Evolutionary conservation across 2,797 vertebrate genomes (phyloP).

Genomic region (Microtus californicus): DNA sequence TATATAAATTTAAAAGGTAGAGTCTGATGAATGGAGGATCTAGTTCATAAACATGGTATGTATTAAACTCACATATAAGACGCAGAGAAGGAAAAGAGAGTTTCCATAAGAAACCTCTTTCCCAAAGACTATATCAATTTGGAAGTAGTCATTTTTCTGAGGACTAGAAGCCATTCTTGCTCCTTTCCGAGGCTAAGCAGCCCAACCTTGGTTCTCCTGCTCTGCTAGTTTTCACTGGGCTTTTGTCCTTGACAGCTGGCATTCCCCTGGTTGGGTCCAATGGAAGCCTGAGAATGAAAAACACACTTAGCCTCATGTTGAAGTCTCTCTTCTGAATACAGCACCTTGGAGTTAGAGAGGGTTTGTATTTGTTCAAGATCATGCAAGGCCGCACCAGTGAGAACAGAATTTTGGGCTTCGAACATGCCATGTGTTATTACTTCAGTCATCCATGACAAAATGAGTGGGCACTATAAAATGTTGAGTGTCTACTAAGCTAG

Average conservation of each 20-base stretch:
- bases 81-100: neutral
- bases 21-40: neutral
- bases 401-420: constrained; percentile 30
- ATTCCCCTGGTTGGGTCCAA: neutral
- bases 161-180: neutral
- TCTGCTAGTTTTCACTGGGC: neutral
- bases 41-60: neutral
- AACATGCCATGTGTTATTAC: neutral
- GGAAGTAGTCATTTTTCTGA: constrained; percentile 12
- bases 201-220: neutral
- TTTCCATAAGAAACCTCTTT: constrained; percentile 41
- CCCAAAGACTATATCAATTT: neutral
- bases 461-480: neutral
- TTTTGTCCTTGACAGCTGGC: neutral
- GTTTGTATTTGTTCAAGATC: neutral
- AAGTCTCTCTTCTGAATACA: neutral
- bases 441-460: neutral
- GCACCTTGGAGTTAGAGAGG: neutral
- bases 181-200: neutral
- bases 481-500: neutral
- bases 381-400: neutral
- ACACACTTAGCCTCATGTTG: neutral
- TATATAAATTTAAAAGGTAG: neutral
- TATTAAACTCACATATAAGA: neutral
- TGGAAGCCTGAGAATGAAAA: neutral